Evolutionary conservation across 2,888 invertebrate genomes (phyloP).

Genomic region (Folsomia manolachei): DNA sequence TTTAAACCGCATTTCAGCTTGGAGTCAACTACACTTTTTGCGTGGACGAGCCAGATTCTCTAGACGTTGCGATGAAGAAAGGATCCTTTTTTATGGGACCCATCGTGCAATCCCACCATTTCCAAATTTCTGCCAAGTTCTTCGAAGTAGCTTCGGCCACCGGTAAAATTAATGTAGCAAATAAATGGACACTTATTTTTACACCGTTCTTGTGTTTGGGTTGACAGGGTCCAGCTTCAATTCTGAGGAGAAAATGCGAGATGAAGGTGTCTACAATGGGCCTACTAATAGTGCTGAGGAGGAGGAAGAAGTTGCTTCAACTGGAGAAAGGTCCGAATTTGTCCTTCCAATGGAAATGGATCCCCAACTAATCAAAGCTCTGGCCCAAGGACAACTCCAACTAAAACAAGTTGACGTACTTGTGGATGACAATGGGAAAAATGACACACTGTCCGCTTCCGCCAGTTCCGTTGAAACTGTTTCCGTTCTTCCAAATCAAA

Average conservation of each 20-base stretch:
- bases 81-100: constrained; percentile 37
- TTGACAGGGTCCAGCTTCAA: constrained; percentile 34
- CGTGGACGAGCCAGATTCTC: constrained; percentile 27
- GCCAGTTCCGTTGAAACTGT: constrained; percentile 12
- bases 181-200: not conserved
- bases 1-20: constrained; percentile 26
- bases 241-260: constrained; percentile 37
- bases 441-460: constrained; percentile 29
- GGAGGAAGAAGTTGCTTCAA: constrained; percentile 3
- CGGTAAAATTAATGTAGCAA: constrained; percentile 18
- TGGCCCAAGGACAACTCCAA: constrained; percentile 28
- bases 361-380: constrained; percentile 17
- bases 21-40: constrained; percentile 42
- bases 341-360: constrained; percentile 36
- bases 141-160: constrained; percentile 43
- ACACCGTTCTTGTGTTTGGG: not conserved
- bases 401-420: constrained; percentile 30
- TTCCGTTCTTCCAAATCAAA: constrained; percentile 2
- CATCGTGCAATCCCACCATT: constrained; percentile 41
- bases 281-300: constrained; percentile 26
- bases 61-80: constrained; percentile 19
- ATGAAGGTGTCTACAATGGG: constrained; percentile 17
- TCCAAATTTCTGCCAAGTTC: constrained; percentile 32
- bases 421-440: constrained; percentile 30
- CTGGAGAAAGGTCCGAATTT: constrained; percentile 25